phyloP scores from a whole-genome alignment of 2,797 vertebrate species.

The Micrastur ruficollis region DNA sequence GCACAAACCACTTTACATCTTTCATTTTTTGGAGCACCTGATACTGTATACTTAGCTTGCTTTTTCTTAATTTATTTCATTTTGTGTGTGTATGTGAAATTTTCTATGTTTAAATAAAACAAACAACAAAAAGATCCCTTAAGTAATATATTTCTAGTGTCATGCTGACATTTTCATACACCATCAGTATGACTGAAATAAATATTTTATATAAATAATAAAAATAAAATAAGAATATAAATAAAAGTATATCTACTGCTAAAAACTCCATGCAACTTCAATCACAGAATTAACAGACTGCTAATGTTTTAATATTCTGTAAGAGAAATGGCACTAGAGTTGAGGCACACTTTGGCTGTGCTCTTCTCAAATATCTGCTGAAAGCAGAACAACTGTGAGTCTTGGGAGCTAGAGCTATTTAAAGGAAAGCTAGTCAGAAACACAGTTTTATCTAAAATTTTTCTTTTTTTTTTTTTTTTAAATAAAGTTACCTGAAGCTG shows the following conservation, averaged over 20 bases:
- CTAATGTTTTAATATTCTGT: background rate
- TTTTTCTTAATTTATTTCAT: background rate
- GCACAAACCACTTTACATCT: background rate
- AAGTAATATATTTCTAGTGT: background rate
- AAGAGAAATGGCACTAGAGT: background rate
- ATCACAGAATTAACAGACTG: background rate
- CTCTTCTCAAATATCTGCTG: background rate
- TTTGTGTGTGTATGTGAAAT: background rate
- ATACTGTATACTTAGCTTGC: background rate
- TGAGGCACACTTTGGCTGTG: background rate
- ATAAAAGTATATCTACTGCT: background rate
- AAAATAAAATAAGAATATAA: too few species aligned
- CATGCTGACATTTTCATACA: background rate
- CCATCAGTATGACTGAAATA: background rate
- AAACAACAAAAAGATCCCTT: background rate
- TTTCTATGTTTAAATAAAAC: background rate
- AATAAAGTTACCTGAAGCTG: background rate
- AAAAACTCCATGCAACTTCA: background rate
- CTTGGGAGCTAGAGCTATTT: background rate
- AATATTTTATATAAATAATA: too few species aligned
- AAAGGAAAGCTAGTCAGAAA: background rate
- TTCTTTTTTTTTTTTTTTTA: background rate
- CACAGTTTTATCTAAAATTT: background rate
- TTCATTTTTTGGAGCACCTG: background rate
- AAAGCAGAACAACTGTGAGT: background rate